Evolutionary conservation across 1,140 invertebrate species (phyloP).

Genomic region (Diploscapter pachys): DNA sequence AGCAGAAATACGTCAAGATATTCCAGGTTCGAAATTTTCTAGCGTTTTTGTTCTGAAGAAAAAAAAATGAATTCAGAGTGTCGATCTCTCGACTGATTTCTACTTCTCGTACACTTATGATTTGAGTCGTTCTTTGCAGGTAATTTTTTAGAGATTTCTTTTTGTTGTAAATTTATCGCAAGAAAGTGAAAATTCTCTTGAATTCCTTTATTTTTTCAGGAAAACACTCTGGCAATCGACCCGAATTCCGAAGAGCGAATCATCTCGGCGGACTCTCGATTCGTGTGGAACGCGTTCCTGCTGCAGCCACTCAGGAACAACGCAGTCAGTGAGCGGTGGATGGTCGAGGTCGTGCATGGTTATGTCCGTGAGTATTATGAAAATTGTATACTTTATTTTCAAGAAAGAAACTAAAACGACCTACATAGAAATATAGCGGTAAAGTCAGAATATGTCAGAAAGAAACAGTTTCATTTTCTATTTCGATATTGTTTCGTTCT

Average conservation of each 20-base stretch:
- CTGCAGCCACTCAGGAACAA: constrained; percentile 49
- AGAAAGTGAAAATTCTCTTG: not conserved
- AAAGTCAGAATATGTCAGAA: too few relatives aligned
- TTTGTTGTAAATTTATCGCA: not conserved
- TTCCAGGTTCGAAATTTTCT: constrained; percentile 44
- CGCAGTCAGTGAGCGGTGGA: constrained; percentile 47
- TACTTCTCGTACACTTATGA: constrained; percentile 59
- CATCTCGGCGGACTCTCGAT: constrained; percentile 47
- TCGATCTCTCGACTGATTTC: constrained; percentile 58
- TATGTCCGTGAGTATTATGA: constrained; percentile 43
- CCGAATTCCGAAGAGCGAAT: not conserved
- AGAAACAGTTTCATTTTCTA: constrained; percentile 1
- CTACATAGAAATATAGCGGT: too few relatives aligned
- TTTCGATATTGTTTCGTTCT: constrained; percentile 5
- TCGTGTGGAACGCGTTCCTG: constrained; percentile 57
- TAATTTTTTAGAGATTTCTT: constrained; percentile 40
- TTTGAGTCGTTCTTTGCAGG: constrained; percentile 54
- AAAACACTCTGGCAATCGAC: too few relatives aligned
- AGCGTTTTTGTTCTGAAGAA: not conserved
- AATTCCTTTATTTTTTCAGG: not conserved
- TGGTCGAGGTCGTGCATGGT: constrained; percentile 53
- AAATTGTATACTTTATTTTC: constrained; percentile 18
- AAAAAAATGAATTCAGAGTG: constrained; percentile 41
- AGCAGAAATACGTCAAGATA: constrained; percentile 51
- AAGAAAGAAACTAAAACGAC: too few relatives aligned